phyloP scores from a whole-genome alignment of 2,888 invertebrate species.

The Xestobium rufovillosum region DNA sequence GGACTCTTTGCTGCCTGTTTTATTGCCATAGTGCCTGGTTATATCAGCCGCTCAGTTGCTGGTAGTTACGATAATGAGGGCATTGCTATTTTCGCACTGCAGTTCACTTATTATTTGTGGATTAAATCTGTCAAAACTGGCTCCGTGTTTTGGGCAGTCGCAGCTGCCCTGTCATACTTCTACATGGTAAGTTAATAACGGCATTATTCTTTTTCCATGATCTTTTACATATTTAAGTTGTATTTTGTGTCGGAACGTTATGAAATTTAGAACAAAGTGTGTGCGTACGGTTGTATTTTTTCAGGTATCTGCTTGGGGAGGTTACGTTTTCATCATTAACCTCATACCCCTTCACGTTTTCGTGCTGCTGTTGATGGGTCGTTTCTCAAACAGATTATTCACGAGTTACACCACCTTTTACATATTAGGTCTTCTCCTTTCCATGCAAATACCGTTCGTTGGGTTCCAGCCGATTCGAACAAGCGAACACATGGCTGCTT shows the following conservation, averaged over 20 bases:
- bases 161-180: constrained; percentile 94
- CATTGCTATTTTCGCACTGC: constrained; percentile 98
- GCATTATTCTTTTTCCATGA: too few species aligned
- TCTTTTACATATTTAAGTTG: too few species aligned
- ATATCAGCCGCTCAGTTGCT: constrained; percentile 97
- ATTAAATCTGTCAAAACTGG: constrained; percentile 97
- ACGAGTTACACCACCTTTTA: constrained; percentile 97
- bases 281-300: constrained; percentile 24
- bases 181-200: constrained; percentile 81
- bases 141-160: constrained; percentile 92
- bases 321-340: constrained; percentile 99
- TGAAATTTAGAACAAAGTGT: too few species aligned
- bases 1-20: constrained; percentile 98
- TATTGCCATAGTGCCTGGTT: constrained; percentile 97
- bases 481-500: constrained; percentile 99
- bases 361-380: constrained; percentile 87
- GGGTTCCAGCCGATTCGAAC: constrained; percentile 99
- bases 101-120: constrained; percentile 98
- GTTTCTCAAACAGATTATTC: constrained; percentile 86
- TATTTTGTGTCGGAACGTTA: too few species aligned
- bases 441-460: constrained; percentile 95
- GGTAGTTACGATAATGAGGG: constrained; percentile 99
- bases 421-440: constrained; percentile 87
- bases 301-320: constrained; percentile 98
- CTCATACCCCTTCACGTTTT: constrained; percentile 97